Conservation (phyloP, 2,113 vertebrate species). For the Oreochromis tanganicae region DNA sequence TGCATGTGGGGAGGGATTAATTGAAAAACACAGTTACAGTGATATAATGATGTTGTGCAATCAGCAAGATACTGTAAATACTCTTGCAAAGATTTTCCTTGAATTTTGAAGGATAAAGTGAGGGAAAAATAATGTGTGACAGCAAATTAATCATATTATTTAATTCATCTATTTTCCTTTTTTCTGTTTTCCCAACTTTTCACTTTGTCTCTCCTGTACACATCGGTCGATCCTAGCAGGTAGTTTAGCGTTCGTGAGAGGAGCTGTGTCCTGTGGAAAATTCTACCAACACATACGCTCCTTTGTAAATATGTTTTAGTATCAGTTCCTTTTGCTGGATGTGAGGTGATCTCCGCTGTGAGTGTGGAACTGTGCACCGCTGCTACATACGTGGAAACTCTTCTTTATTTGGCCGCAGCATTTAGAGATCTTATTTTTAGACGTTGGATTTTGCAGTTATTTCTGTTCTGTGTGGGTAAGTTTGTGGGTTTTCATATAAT, state of each 20-base stretch:
- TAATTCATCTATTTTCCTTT: not conserved
- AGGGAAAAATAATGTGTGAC: not conserved
- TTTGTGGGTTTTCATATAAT: not conserved
- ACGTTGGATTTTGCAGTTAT: not conserved
- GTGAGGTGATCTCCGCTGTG: not conserved
- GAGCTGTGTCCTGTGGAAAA: not conserved
- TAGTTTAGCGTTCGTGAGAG: not conserved
- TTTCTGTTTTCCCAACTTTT: not conserved
- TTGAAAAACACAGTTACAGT: not conserved
- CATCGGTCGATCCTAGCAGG: not conserved
- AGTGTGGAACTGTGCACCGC: not conserved
- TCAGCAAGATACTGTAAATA: not conserved
- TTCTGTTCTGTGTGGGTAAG: not conserved
- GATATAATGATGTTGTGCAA: not conserved
- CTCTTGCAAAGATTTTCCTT: not conserved
- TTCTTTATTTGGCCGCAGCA: not conserved
- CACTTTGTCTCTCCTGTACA: not conserved
- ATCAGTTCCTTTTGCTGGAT: not conserved
- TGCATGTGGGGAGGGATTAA: not conserved
- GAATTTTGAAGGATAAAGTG: not conserved
- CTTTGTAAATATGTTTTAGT: not conserved
- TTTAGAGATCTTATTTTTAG: not conserved
- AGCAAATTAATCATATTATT: rapidly evolving
- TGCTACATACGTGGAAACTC: not conserved
- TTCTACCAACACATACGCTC: not conserved